Base-by-base conservation (phyloP, 1,140 invertebrate species). In the Lycorma delicatula region DNA sequence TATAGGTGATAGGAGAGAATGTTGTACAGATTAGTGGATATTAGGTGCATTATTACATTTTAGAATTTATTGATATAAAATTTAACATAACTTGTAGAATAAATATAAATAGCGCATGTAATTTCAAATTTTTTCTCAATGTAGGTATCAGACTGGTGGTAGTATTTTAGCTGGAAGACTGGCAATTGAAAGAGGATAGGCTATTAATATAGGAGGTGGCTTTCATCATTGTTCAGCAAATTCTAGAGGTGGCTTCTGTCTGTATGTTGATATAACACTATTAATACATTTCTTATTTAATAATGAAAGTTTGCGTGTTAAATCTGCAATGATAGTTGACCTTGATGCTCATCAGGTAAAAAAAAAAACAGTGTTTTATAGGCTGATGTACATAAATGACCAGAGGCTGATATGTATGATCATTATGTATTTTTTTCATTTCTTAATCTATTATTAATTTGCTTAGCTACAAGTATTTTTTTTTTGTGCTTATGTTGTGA, bases 151-250 rank as follows among this genome's bases (percentile, higher is more conserved):
- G 70, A 88, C 88, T 16, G 87, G 88, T 22, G 91, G 90, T 12
- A 86, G 87, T 36, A 80, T 93, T 57, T 67, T 91, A 63, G 87
- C 85, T 31, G 87, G 86, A 1, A 86, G 87, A 68, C 66, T 93
- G 54, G 89, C 90, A 1, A 47, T 91, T 29, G 82, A 91, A 59
- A 68, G 83, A 44, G 87, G 87, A 1, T 93, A 89, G 89, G 82
- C 89, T 0, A 88, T 94, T 31, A 94, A 94, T 70, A 79, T 94
- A n/a, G 91, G 91, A 3, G 91, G 91, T 29, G 91, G 91, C 2
- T 90, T 90, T 69, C 87, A 90, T 71, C 90, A 93, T 68, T 91
- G 88, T 69, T 83, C 81, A 57, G 74, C 77, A 3, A 72, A 81
- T 29, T 74, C 74, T 59, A 89, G 89, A 1, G 89, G 86, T 4